Evolutionary conservation across 1,140 invertebrate genomes (phyloP).

Genomic region (Monomorium pharaonis): DNA sequence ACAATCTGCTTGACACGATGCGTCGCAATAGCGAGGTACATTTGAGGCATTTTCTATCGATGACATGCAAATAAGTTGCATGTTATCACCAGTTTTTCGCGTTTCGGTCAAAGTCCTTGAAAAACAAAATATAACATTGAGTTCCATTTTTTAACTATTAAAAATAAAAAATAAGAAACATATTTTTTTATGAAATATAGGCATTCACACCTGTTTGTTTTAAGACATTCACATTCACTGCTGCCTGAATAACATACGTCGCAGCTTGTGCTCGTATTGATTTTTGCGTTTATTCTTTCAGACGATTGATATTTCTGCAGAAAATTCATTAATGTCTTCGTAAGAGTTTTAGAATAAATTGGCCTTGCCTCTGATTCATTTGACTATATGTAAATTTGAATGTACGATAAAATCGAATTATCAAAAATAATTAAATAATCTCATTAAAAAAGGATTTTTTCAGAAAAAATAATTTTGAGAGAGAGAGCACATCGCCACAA

Average conservation of each 20-base stretch:
- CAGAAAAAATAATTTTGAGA: background rate
- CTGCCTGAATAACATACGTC: background rate
- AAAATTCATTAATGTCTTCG: constrained; percentile 67
- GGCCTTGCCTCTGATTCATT: constrained; percentile 9
- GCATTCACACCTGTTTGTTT: constrained; percentile 54
- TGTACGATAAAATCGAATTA: background rate
- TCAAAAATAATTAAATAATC: background rate
- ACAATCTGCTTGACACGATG: constrained; percentile 73
- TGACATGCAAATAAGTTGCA: constrained; percentile 73
- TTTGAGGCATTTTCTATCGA: constrained; percentile 65
- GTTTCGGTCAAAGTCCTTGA: constrained; percentile 40
- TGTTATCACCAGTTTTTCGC: constrained; percentile 67
- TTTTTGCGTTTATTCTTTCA: constrained; percentile 52
- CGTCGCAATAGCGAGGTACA: constrained; percentile 65
- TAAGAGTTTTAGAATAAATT: constrained; percentile 33
- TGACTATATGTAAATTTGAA: constrained; percentile 37
- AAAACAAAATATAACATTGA: constrained; percentile 47
- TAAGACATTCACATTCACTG: constrained; percentile 27
- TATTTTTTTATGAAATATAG: constrained; percentile 19
- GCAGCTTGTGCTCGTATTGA: background rate
- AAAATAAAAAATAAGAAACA: background rate
- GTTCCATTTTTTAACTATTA: constrained; percentile 18
- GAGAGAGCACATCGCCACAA: background rate
- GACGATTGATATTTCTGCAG: constrained; percentile 67
- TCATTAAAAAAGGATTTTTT: background rate